Base-by-base conservation (phyloP, 2,888 invertebrate genomes). In the Dynastes tityus region DNA sequence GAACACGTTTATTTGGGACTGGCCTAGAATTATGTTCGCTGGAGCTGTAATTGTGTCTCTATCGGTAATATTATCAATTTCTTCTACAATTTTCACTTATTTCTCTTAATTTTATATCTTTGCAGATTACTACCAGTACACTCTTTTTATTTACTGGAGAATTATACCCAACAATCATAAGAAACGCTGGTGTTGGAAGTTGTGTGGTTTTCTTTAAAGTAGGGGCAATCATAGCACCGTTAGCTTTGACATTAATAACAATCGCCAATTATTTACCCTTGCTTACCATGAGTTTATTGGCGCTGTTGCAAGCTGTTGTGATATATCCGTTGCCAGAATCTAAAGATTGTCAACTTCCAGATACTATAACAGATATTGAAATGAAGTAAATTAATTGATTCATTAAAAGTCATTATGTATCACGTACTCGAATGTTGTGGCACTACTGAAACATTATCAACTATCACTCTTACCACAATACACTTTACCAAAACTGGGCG, bases 101-200 rank as follows among this genome's bases (percentile, higher is more conserved):
- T 37, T 5, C 5, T 37, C 32, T 37, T 37, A 22, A 22, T 76
- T 71, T 80, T 37, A 6, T 6, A 6, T 6, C 16, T 79, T 88
- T 89, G 65, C 86, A 92, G 92, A 90, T 92, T 9, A 89, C 90
- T 0, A 84, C 87, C 77, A 93, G 89, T 74, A 90, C 93, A 0
- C 88, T 95, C 77, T 96, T 94, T 86, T 90, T 96, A 22, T 95
- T 92, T 86, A 92, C 94, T 9, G 94, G 95, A 0, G 96, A 96
- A 88, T 87, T 95, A 51, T 95, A 93, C 85, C 96, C 96, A 9
- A 96, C 96, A 0, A 90, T 94, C 16, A 91, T 94, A 2, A 90
- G 96, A 22, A 96, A 96, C 85, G 92, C 93, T 16, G 95, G 95
- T 1, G 91, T 96, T 68, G 95, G 95, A 9, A 90, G 92, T 0